phyloP scores from a whole-genome alignment of 2,797 vertebrate species.

The Eulemur coronatus region DNA sequence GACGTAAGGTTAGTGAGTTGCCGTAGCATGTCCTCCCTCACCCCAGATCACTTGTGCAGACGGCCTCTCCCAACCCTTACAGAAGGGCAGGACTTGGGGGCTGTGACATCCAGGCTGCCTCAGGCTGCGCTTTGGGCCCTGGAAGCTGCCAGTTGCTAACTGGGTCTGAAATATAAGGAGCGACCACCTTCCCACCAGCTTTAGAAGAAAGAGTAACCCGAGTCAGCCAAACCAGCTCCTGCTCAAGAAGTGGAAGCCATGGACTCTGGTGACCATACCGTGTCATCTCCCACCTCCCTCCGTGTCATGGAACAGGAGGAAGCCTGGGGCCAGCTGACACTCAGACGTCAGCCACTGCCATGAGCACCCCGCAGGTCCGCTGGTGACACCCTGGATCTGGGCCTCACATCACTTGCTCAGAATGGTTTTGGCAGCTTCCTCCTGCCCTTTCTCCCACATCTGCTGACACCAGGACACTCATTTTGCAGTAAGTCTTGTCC shows the following conservation, averaged over 20 bases:
- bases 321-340: neutral
- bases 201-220: too few relatives aligned
- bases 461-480: too few relatives aligned
- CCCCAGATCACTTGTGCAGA: neutral
- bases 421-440: neutral
- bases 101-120: neutral
- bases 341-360: rapidly evolving
- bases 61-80: rapidly evolving
- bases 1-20: neutral
- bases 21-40: neutral
- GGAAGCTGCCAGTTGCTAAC: neutral
- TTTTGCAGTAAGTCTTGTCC: neutral
- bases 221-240: neutral
- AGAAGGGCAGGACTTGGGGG: neutral
- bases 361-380: neutral
- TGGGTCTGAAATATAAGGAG: neutral
- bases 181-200: neutral
- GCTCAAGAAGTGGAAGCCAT: rapidly evolving
- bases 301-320: neutral
- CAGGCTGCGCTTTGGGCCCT: neutral
- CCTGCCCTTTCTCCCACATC: neutral
- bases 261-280: neutral
- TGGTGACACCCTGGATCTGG: neutral
- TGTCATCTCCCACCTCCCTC: neutral
- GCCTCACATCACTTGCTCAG: rapidly evolving